Evolutionary conservation across 2,888 invertebrate genomes (phyloP).

Genomic region (Zygogramma bicolorata): DNA sequence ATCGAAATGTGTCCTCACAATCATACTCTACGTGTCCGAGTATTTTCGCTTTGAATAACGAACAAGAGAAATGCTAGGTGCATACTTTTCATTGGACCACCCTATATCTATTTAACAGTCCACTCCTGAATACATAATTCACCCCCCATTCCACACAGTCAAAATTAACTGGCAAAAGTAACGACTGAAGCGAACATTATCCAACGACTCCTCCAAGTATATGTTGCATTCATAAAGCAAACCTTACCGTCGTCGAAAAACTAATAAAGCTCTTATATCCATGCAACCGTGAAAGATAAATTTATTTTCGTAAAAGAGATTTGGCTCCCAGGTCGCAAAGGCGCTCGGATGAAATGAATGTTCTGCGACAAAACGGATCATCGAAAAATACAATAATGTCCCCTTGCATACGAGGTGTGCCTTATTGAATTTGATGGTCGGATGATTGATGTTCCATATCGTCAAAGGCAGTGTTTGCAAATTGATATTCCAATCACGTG

Average conservation of each 20-base stretch:
- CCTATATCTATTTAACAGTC: no score
- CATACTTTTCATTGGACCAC: no score
- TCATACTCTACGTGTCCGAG: no score
- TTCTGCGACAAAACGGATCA: neutral
- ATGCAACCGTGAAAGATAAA: slow-evolving; percentile 44
- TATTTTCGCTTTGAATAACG: no score
- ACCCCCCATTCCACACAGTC: slow-evolving; percentile 15
- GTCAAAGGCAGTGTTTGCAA: neutral
- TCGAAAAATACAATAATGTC: neutral
- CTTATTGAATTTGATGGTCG: slow-evolving; percentile 4
- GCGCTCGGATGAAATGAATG: neutral
- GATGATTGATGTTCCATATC: slow-evolving; percentile 1
- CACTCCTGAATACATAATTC: neutral
- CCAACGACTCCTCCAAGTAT: slow-evolving; percentile 26
- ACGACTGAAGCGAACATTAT: slow-evolving; percentile 30
- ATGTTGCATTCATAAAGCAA: slow-evolving; percentile 37
- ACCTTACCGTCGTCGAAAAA: slow-evolving; percentile 32
- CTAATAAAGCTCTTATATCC: slow-evolving; percentile 43
- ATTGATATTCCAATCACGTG: no score
- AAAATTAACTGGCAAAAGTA: slow-evolving; percentile 38
- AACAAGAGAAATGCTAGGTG: no score
- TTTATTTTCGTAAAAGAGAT: slow-evolving; percentile 37
- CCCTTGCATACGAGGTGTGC: neutral
- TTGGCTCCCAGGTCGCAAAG: slow-evolving; percentile 12
- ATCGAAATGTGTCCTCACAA: no score